A percentile compares a stretch with the other conserved stretches of the same genome.
These are phyloP conservation scores for Saturnia pavonia DNA, from an alignment of 2,888 invertebrate species.

Conservation along the genomic window DNA sequence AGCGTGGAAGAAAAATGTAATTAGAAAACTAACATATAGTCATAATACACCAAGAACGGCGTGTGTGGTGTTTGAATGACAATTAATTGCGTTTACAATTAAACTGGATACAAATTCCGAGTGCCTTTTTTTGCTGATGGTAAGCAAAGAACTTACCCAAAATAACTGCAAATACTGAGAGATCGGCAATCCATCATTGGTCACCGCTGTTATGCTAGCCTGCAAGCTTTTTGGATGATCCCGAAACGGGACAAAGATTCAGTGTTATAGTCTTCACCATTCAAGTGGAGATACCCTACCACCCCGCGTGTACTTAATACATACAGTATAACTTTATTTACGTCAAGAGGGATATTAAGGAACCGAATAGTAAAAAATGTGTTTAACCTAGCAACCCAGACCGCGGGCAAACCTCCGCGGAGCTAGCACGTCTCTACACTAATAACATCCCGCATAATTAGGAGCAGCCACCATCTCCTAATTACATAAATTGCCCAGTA, in stretches of 20 bases:
- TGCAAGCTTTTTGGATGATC: too few species aligned
- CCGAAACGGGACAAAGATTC: too few species aligned
- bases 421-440: constrained; percentile 66
- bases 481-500: constrained; percentile 79
- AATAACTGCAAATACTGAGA: too few species aligned
- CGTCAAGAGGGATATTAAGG: background rate
- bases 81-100: background rate
- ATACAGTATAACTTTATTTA: background rate
- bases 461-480: constrained; percentile 74
- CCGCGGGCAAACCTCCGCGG: constrained; percentile 53
- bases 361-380: constrained; percentile 17
- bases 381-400: constrained; percentile 22
- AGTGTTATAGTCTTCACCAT: too few species aligned
- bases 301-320: too few species aligned
- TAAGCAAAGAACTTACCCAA: too few species aligned
- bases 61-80: too few species aligned
- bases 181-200: too few species aligned
- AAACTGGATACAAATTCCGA: background rate
- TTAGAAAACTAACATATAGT: background rate
- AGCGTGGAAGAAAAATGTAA: background rate
- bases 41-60: background rate
- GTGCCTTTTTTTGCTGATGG: too few species aligned
- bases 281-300: too few species aligned
- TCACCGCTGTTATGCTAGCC: too few species aligned
- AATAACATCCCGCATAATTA: constrained; percentile 80